Conservation (phyloP, 2,888 invertebrate genomes). For the Trichogramma dendrolimi region DNA sequence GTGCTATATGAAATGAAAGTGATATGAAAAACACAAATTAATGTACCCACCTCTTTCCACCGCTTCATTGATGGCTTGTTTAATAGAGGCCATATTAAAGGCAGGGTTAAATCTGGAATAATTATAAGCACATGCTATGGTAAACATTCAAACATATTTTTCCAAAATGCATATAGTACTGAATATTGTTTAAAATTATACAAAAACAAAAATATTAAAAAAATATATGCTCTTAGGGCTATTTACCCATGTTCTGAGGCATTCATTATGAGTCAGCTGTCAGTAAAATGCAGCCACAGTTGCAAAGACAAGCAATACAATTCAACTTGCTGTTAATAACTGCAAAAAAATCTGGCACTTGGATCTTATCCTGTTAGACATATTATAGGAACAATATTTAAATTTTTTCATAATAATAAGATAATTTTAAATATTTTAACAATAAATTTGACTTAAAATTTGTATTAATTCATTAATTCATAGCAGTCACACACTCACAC, state of each 20-base stretch:
- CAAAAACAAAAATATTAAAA: conserved; percentile 11
- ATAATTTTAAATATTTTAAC: too few relatives aligned
- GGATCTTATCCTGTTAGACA: conserved; percentile 38
- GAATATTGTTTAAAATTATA: conserved; percentile 1
- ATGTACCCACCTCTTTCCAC: conserved; percentile 78
- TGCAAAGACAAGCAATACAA: conserved; percentile 36
- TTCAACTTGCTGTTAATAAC: conserved; percentile 31
- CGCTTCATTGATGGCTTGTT: conserved; percentile 91
- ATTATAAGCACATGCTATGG: conserved; percentile 48
- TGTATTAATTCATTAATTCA: too few relatives aligned
- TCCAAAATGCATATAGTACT: neutral
- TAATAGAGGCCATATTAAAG: conserved; percentile 89
- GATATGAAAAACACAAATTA: conserved; percentile 8
- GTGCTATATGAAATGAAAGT: conserved; percentile 10
- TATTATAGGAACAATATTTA: conserved; percentile 23
- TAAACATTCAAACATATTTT: conserved; percentile 31
- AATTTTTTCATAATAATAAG: neutral
- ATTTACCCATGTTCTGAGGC: conserved; percentile 76
- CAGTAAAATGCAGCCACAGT: conserved; percentile 32
- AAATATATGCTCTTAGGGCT: conserved; percentile 24
- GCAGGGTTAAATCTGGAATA: conserved; percentile 82
- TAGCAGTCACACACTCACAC: too few relatives aligned
- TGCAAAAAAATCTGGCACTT: conserved; percentile 31
- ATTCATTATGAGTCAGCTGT: conserved; percentile 59
- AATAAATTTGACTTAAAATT: too few relatives aligned